Conservation (phyloP, 2,797 vertebrate genomes). For the Cyclopterus lumpus region DNA sequence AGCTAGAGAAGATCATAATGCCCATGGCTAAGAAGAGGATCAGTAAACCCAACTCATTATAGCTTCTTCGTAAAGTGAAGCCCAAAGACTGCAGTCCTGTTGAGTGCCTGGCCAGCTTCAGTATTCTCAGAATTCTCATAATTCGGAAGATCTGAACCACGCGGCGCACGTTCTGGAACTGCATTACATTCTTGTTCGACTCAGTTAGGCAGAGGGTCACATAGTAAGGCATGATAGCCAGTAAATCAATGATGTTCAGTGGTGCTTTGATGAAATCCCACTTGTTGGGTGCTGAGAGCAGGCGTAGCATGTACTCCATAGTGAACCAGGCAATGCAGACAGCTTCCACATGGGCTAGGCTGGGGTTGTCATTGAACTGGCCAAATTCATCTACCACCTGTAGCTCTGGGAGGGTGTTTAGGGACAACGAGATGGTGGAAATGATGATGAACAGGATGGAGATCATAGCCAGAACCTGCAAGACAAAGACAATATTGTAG, state of each 20-base stretch:
- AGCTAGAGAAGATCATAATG: slow-evolving; percentile 99
- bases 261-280: slow-evolving; percentile 99
- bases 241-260: slow-evolving; percentile 94
- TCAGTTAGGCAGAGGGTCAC: slow-evolving; percentile 98
- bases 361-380: slow-evolving; percentile 95
- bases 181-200: slow-evolving; percentile 97
- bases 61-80: slow-evolving; percentile 95
- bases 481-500: slow-evolving; percentile 66
- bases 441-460: slow-evolving; percentile 98
- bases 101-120: slow-evolving; percentile 97
- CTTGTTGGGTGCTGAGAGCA: slow-evolving; percentile 96
- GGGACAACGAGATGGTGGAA: slow-evolving; percentile 97
- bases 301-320: slow-evolving; percentile 97
- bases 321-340: slow-evolving; percentile 99
- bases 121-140: slow-evolving; percentile 97
- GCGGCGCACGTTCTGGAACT: slow-evolving; percentile 97
- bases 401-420: slow-evolving; percentile 97
- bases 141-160: slow-evolving; percentile 99
- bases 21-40: slow-evolving; percentile 99
- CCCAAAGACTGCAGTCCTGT: slow-evolving; percentile 98
- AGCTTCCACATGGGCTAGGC: slow-evolving; percentile 95
- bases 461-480: slow-evolving; percentile 96
- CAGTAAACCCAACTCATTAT: slow-evolving; percentile 95
- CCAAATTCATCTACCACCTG: slow-evolving; percentile 96
- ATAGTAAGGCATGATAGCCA: slow-evolving; percentile 97